Base-by-base conservation (phyloP, 2,888 invertebrate species). In the Fissipunctia ypsillon region DNA sequence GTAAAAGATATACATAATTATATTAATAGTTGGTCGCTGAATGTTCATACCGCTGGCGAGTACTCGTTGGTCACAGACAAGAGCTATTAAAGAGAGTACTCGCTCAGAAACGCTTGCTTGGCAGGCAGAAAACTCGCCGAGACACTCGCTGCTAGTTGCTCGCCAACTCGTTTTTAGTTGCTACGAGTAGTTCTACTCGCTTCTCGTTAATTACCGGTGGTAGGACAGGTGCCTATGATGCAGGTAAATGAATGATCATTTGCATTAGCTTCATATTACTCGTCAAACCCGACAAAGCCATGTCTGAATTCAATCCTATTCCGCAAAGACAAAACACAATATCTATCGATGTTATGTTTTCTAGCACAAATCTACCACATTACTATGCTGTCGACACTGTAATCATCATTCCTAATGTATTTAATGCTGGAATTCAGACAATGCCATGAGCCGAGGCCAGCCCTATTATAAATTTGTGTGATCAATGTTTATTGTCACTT, bases 361-460 rank as follows among this genome's bases (percentile, higher is more conserved):
- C 19, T 67, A 25, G 71, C 7, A 63, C 43, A 63, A 35, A 54
- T 84, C 72, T 59, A 25, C n/a, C 38, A 56, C 71, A 66, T 81
- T 74, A 63, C 31, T 73, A 74, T 64, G 66, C 78, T 25, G 71
- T 71, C 69, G 54, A 69, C 68, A 76, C 77, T 75, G 70, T 73
- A 85, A 87, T 83, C 82, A 81, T 79, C 69, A 70, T 66, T 73
- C 68, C 56, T 76, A 86, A 85, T 86, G 85, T 84, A 89, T 86
- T 88, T 86, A 85, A 86, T 88, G 85, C 84, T 86, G 90, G 90
- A 90, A 90, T 91, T 84, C 81, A 87, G 85, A 88, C 88, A 89
- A 88, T 88, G 86, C 86, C 80, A 83, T 67, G 82, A 83, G 76
- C 84, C 85, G 80, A 83, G 82, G 76, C 81, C 80, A 79, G 80